phyloP scores from a whole-genome alignment of 2,113 vertebrate genomes.

The Chaetodon trifascialis region DNA sequence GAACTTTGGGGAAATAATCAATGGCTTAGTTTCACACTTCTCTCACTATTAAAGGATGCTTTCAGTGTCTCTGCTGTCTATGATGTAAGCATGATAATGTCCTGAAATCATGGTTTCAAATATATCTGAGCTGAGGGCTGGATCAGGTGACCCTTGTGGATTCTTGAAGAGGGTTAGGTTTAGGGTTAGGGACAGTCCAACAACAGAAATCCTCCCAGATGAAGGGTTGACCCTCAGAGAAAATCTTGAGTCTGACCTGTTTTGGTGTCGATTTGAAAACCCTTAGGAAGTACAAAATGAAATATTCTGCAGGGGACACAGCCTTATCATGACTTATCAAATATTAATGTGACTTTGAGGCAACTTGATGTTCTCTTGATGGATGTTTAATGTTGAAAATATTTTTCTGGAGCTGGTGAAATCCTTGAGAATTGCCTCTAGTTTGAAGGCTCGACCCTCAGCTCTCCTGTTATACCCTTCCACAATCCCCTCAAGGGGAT shows the following conservation, averaged over 20 bases:
- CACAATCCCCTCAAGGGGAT: constrained; percentile 39
- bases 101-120: background rate
- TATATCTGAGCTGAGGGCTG: background rate
- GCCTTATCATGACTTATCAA: constrained; percentile 53
- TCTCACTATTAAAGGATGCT: too few species aligned
- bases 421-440: constrained; percentile 36
- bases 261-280: constrained; percentile 22
- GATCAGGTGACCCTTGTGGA: background rate
- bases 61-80: background rate
- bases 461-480: constrained; percentile 27
- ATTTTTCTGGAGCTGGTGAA: constrained; percentile 45
- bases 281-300: constrained; percentile 30
- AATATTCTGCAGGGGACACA: constrained; percentile 45
- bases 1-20: background rate
- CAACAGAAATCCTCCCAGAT: constrained; percentile 23
- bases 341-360: constrained; percentile 70
- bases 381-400: constrained; percentile 46
- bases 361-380: constrained; percentile 36
- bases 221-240: constrained; percentile 7
- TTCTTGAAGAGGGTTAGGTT: background rate
- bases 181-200: background rate
- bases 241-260: constrained; percentile 28
- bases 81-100: background rate
- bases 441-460: constrained; percentile 38
- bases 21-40: background rate